Percentiles rank a stretch among this genome's conserved stretches.
Evolutionary conservation across 2,113 vertebrate genomes (phyloP).

Genomic region (Crotalus viridis): DNA sequence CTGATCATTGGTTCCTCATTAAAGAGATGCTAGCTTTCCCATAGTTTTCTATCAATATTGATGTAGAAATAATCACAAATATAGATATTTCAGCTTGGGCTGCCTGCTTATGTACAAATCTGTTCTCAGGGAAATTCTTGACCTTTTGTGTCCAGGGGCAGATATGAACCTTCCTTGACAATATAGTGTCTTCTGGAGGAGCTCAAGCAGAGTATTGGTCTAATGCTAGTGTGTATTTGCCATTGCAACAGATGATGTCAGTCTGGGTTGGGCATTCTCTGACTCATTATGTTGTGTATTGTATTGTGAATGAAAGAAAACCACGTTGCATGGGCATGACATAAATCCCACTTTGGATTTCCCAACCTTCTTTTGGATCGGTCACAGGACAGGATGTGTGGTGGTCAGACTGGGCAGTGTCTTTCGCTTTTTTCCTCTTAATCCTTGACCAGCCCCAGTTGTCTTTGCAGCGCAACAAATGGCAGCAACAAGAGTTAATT

Average conservation of each 20-base stretch:
- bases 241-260: background rate
- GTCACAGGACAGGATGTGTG: background rate
- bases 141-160: background rate
- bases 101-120: background rate
- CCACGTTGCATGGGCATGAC: background rate
- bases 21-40: background rate
- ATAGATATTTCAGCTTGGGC: background rate
- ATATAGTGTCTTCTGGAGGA: too few relatives aligned
- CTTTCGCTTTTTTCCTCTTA: background rate
- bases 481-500: conserved; percentile 93
- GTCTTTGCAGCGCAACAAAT: conserved; percentile 79
- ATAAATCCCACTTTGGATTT: background rate
- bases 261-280: background rate
- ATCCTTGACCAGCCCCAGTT: conserved; percentile 33
- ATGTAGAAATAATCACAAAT: background rate
- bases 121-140: background rate
- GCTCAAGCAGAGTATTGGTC: background rate
- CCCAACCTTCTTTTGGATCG: background rate
- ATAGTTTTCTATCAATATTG: background rate
- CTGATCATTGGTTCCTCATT: background rate
- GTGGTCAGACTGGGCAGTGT: background rate
- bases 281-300: background rate
- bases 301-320: background rate
- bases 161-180: background rate
- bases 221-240: background rate